phyloP scores from a whole-genome alignment of 2,797 vertebrate species.

The Hippocampus kuda region DNA sequence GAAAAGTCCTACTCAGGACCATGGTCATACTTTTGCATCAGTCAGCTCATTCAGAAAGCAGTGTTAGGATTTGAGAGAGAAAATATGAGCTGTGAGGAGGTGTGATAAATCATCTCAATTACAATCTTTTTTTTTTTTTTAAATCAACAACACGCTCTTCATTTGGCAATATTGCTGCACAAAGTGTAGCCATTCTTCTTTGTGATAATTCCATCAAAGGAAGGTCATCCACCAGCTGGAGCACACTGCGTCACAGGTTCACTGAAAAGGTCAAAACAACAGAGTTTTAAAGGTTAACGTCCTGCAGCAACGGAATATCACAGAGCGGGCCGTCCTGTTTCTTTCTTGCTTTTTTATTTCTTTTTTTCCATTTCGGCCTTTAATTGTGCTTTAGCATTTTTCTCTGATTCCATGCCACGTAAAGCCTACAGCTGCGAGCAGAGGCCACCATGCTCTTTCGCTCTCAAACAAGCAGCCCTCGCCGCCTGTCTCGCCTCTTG shows the following conservation, averaged over 20 bases:
- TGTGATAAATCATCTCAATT: conserved; percentile 17
- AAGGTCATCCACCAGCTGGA: conserved; percentile 57
- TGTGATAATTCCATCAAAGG: conserved; percentile 63
- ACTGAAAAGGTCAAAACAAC: conserved; percentile 62
- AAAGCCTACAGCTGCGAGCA: conserved; percentile 25
- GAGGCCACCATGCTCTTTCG: conserved; percentile 39
- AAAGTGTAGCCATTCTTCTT: conserved; percentile 35
- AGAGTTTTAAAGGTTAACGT: conserved; percentile 58
- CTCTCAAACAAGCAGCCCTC: conserved; percentile 40
- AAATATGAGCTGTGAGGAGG: background rate
- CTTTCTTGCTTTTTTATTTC: conserved; percentile 18
- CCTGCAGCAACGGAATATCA: conserved; percentile 42
- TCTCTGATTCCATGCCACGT: conserved; percentile 16
- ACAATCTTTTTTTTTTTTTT: background rate
- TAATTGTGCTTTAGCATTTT: conserved; percentile 30
- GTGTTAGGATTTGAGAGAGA: background rate
- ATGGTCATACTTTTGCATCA: background rate
- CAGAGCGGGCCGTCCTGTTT: conserved; percentile 9
- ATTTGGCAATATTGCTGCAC: conserved; percentile 28
- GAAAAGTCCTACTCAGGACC: background rate
- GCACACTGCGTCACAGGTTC: conserved; percentile 47
- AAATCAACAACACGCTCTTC: background rate
- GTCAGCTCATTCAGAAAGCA: background rate
- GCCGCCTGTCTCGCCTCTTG: conserved; percentile 9
- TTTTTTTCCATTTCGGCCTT: conserved; percentile 5